phyloP scores from a whole-genome alignment of 2,797 vertebrate species.

The Poecilia picta region DNA sequence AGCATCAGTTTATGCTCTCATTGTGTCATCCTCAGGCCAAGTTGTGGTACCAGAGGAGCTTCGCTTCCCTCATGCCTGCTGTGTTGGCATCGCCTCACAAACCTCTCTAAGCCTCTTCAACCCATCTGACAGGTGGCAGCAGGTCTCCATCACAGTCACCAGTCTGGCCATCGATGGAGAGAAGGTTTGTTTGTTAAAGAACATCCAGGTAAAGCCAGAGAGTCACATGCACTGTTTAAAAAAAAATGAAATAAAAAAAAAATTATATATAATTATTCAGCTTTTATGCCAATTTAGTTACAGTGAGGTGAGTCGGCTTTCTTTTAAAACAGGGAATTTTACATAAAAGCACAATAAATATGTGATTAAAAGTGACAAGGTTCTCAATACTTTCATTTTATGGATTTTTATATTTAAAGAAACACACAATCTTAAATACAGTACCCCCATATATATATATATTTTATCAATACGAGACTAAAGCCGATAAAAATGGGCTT shows the following conservation, averaged over 20 bases:
- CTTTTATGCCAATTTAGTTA: no score
- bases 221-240: neutral
- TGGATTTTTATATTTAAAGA: no score
- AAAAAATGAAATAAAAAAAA: no score
- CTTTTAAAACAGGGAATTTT: no score
- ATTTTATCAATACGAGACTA: neutral
- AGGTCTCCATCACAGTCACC: constrained; percentile 86
- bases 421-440: no score
- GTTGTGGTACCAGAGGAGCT: constrained; percentile 92
- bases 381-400: no score
- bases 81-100: constrained; percentile 94
- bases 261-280: no score
- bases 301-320: no score
- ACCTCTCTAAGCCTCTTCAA: constrained; percentile 90
- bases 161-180: constrained; percentile 89
- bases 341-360: no score
- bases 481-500: neutral
- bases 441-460: no score
- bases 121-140: constrained; percentile 91
- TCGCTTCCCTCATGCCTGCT: constrained; percentile 90
- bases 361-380: no score
- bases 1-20: neutral
- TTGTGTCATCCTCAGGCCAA: constrained; percentile 72
- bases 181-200: constrained; percentile 79
- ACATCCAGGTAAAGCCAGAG: neutral